Percentiles rank a stretch among this genome's conserved stretches.
Conservation (phyloP, 1,140 invertebrate genomes). For the Drosophila azteca region DNA sequence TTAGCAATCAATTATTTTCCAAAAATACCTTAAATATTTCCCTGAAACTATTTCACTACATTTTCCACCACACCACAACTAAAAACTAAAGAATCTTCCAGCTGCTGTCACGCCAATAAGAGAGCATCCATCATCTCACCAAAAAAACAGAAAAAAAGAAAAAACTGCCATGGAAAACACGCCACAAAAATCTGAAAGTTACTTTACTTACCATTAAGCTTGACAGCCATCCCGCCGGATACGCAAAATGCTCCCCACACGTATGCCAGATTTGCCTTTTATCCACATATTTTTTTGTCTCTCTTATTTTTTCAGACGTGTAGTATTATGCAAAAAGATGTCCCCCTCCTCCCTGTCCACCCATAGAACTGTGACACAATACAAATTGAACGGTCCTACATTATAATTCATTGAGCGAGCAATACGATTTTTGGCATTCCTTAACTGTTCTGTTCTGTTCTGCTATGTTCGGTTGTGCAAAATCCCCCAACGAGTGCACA, state of each 20-base stretch:
- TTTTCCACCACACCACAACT: no score
- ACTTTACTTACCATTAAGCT: conserved; percentile 35
- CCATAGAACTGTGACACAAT: conserved; percentile 32
- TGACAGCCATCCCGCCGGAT: conserved; percentile 7
- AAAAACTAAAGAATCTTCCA: background rate
- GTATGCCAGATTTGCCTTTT: conserved; percentile 8
- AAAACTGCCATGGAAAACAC: background rate
- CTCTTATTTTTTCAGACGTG: background rate
- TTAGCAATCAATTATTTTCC: no score
- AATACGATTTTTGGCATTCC: conserved; percentile 63
- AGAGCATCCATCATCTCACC: conserved; percentile 9
- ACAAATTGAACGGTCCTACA: conserved; percentile 66
- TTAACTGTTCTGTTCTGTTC: conserved; percentile 16
- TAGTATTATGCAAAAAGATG: conserved; percentile 29
- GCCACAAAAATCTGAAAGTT: conserved; percentile 7
- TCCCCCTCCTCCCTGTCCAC: background rate
- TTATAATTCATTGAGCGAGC: conserved; percentile 71
- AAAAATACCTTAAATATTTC: no score
- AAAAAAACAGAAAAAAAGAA: no score
- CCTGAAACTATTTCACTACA: no score
- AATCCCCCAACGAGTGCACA: conserved; percentile 10
- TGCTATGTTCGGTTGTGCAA: background rate
- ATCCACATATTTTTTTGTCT: no score
- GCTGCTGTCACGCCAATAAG: background rate
- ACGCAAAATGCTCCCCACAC: background rate